Percentiles rank a stretch among this genome's conserved stretches.
Evolutionary conservation across 1,140 invertebrate genomes (phyloP).

Genomic region (Andrena cerasifolii): DNA sequence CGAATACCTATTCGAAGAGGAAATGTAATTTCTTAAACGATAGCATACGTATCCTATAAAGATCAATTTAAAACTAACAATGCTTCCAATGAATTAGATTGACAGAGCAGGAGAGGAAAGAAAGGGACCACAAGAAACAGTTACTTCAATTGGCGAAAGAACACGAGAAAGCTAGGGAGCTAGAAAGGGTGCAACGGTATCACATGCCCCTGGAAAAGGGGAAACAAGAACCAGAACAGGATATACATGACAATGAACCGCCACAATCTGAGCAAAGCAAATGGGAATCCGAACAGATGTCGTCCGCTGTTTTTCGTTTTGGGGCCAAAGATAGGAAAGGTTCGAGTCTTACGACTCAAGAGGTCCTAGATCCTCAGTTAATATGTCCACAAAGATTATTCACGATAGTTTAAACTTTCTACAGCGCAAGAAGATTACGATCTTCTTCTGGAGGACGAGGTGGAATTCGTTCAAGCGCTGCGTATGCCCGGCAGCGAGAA

Average conservation of each 20-base stretch:
- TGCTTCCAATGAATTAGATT: conserved; percentile 83
- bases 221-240: conserved; percentile 83
- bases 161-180: conserved; percentile 95
- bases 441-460: conserved; percentile 96
- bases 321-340: conserved; percentile 94
- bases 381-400: not conserved
- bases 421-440: conserved; percentile 93
- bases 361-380: conserved; percentile 40
- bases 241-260: conserved; percentile 94
- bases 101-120: conserved; percentile 92
- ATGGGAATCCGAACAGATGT: conserved; percentile 99
- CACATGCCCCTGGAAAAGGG: conserved; percentile 93
- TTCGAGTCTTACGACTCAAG: conserved; percentile 41
- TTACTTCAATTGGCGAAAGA: conserved; percentile 95
- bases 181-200: conserved; percentile 96
- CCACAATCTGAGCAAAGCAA: conserved; percentile 97
- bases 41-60: conserved; percentile 1
- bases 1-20: conserved; percentile 96
- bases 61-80: not conserved
- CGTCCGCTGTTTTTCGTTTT: conserved; percentile 95
- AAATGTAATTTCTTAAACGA: conserved; percentile 85
- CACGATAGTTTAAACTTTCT: conserved; percentile 65
- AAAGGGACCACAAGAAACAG: conserved; percentile 95
- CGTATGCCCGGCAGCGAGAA: conserved; percentile 91
- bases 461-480: conserved; percentile 98